Base-by-base conservation (phyloP, 2,797 vertebrate genomes). In the Pagetopsis macropterus region DNA sequence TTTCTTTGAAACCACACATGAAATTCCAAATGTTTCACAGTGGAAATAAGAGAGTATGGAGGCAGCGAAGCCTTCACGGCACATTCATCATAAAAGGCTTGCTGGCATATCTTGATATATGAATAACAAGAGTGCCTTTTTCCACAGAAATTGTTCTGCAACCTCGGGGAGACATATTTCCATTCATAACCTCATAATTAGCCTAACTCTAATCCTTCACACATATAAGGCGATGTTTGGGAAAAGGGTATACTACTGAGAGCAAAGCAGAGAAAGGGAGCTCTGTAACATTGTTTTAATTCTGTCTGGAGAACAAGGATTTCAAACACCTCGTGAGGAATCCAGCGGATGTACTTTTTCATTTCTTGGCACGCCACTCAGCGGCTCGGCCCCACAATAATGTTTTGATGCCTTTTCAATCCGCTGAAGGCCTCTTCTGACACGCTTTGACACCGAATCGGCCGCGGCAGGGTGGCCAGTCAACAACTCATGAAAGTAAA, bases 401-500 rank as follows among this genome's bases (percentile, higher is more conserved):
- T 41, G 70, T 78, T 83, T 70, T 74, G 84, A 83, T 82, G 84
- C 76, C 52, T 82, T 81, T 81, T 73, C 71, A 63, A 64, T 75
- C 66, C 60, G 9, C 51, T 59, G 65, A 16, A 45, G 66, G 65
- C 68, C 27, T 63, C 73, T 15, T 43, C 62, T 59, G 68, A 86
- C 82, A 60, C 43, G 41, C 72, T 76, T 70, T 15, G 72, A 79
- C 69, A 73, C 56, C 2, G 66, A 70, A 45, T 69, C 64, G 6
- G 59, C 48, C 6, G 5, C 55, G 16, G 65, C 78, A 73, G 64
- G 83, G 70, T 71, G 80, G 79, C 79, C 72, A 74, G 79, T 81
- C 84, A 79, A 87, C 79, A 84, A 74, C 75, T 82, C 67, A 70
- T 80, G 79, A 81, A 82, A 72, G 81, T 66, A 83, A 85, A 84